Evolutionary conservation across 2,797 vertebrate species (phyloP).

Genomic region (Antennarius maculatus): DNA sequence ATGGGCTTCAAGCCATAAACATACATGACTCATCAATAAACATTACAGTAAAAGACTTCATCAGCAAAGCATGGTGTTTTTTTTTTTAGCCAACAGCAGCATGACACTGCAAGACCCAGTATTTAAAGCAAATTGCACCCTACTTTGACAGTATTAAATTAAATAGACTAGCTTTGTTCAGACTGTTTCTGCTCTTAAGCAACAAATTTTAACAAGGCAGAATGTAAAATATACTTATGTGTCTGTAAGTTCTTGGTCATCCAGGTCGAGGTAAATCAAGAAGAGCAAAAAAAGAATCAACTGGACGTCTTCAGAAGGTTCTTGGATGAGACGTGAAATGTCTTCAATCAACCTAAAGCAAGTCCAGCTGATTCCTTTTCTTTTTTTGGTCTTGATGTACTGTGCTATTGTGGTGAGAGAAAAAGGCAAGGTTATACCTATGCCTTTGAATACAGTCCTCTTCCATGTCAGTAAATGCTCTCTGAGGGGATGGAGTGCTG

Average conservation of each 20-base stretch:
- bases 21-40: conserved; percentile 38
- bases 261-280: too few relatives aligned
- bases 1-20: conserved; percentile 26
- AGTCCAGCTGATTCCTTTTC: too few relatives aligned
- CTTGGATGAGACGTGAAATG: too few relatives aligned
- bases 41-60: conserved; percentile 36
- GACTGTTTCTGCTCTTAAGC: neutral
- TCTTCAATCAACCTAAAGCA: too few relatives aligned
- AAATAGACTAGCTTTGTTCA: neutral
- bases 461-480: conserved; percentile 31
- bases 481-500: conserved; percentile 17
- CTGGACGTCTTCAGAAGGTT: too few relatives aligned
- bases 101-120: neutral
- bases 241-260: neutral
- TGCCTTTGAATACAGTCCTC: neutral
- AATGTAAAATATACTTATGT: neutral
- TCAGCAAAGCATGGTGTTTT: neutral
- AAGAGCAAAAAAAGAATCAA: too few relatives aligned
- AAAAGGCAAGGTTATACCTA: conserved; percentile 2
- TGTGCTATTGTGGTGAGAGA: too few relatives aligned
- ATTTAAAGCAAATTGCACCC: neutral
- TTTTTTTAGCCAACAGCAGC: conserved; percentile 7
- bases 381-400: too few relatives aligned
- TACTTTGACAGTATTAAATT: neutral
- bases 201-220: neutral